Percentiles rank a stretch among this genome's conserved stretches.
Evolutionary conservation across 2,797 vertebrate genomes (phyloP).

Genomic region (Sternotherus odoratus): DNA sequence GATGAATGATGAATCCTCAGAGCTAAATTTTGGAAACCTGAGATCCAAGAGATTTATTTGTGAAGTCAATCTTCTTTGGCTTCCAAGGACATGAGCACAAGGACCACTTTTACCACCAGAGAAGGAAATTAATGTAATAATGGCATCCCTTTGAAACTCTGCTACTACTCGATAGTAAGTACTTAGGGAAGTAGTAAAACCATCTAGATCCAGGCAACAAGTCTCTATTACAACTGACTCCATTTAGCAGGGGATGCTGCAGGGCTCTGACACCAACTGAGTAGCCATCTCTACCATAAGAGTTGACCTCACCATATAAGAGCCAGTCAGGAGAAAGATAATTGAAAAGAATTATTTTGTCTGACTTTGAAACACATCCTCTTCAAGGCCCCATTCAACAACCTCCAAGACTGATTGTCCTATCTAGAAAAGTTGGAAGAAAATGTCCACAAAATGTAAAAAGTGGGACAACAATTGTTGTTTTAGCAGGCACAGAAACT

Average conservation of each 20-base stretch:
- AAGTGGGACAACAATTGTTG: neutral
- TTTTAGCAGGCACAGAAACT: neutral
- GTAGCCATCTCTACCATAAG: neutral
- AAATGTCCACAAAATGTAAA: neutral
- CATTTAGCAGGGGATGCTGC: neutral
- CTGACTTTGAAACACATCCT: neutral
- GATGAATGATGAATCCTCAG: neutral
- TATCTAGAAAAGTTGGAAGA: neutral
- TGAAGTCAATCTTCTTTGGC: neutral
- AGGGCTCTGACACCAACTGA: neutral
- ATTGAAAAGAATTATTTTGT: neutral
- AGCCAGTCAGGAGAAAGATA: neutral
- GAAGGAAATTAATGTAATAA: neutral
- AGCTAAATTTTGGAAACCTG: neutral
- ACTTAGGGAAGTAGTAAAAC: neutral
- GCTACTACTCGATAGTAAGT: neutral
- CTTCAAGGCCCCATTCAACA: neutral
- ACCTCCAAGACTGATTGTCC: neutral
- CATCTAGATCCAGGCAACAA: neutral
- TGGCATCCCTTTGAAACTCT: neutral
- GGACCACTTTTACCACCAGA: neutral
- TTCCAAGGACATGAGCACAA: neutral
- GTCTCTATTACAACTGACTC: neutral
- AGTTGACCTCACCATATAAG: neutral
- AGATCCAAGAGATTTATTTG: neutral